Evolutionary conservation across 2,113 vertebrate species (phyloP).

Genomic region (Egretta garzetta): DNA sequence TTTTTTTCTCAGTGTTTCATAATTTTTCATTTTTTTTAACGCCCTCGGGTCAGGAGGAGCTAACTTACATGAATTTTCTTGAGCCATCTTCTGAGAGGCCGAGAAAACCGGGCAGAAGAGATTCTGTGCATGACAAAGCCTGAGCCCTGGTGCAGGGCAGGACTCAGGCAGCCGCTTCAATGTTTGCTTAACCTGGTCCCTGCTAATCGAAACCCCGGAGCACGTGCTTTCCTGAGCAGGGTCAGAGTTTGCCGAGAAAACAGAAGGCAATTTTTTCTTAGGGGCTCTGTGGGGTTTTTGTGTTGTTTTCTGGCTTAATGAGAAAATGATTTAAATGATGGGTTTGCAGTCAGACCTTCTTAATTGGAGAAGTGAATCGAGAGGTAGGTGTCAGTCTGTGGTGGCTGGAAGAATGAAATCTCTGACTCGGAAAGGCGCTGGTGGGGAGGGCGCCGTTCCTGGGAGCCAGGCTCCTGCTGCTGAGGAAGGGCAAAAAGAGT

Average conservation of each 20-base stretch:
- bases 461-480: neutral
- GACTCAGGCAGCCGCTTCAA: neutral
- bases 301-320: neutral
- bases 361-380: neutral
- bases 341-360: neutral
- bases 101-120: rapidly evolving
- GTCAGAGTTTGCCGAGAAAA: neutral
- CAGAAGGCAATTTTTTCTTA: neutral
- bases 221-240: neutral
- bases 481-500: neutral
- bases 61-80: neutral
- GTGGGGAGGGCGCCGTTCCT: rapidly evolving
- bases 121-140: neutral
- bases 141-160: neutral
- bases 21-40: rapidly evolving
- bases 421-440: neutral
- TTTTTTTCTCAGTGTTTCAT: rapidly evolving
- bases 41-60: neutral
- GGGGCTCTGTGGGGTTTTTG: neutral
- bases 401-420: neutral
- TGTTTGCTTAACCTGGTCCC: neutral
- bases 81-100: neutral
- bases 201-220: neutral
- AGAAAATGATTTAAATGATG: neutral
- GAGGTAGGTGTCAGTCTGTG: neutral